Evolutionary conservation across 2,113 vertebrate genomes (phyloP), one percentile per base, ranked within the genome.

Genomic region (Platichthys stellatus): DNA sequence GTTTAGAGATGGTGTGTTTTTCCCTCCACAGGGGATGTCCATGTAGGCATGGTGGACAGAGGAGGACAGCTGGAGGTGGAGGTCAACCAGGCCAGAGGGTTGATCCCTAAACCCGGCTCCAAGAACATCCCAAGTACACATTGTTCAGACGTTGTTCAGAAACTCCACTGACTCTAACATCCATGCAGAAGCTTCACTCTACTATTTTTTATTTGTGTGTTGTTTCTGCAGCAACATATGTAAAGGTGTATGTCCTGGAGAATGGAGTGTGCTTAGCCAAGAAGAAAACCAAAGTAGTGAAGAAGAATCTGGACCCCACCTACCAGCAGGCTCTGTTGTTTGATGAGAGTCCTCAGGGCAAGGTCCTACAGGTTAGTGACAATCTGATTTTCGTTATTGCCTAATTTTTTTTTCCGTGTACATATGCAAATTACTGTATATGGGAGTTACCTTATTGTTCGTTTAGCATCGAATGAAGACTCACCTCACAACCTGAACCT

Each of bases 311-410:
- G 1, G 96, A 99, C 79, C 98, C 98, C 0, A 94, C 96, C 3
- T 99, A 95, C 93, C 98, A 99, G 91, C 98, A 99, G 93, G 94
- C 96, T 5, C 93, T 99, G 92, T 95, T 97, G 77, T 99, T 99
- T 54, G 98, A 99, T 14, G 98, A 99, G 92, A 97, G 95, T 57
- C 96, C 96, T 60, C 98, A 98, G 90, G 97, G 97, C 78, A 98
- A 96, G 93, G 97, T 99, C 80, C 92, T 99, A 76, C 98, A 99
- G 97, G 98, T 99, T 69, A 31, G 57, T 2, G 13, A 62, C 66
- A 24, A 20, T 17, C 15, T 24, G 26, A 3, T 2, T 38, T 23
- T 3, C 2, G 2, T 38, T 38, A 38, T 38, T 38, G 35, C 9
- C 9, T 38, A 38, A 38, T 38, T 38, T 38, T 38, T 8, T 38